Percentiles rank a stretch among this genome's conserved stretches.
These are phyloP conservation scores for Xestia xanthographa DNA, from an alignment of 2,888 invertebrate species.

Conservation along the genomic window DNA sequence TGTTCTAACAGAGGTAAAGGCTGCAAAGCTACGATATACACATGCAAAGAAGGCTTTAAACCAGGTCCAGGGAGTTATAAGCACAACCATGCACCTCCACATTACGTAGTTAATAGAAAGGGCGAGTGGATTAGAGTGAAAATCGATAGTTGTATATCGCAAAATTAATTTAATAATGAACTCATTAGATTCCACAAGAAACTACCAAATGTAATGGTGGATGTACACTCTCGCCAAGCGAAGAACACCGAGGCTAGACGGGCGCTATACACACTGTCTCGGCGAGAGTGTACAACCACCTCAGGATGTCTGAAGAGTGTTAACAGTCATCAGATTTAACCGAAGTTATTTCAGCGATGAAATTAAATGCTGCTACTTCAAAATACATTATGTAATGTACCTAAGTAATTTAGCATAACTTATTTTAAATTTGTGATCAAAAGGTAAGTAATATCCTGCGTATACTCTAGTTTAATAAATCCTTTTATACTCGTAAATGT, in stretches of 20 bases:
- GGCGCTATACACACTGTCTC: neutral
- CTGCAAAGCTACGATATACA: constrained; percentile 53
- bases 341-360: neutral
- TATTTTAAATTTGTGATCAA: neutral
- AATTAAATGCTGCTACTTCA: constrained; percentile 2
- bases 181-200: constrained; percentile 1
- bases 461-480: neutral
- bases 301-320: constrained; percentile 6
- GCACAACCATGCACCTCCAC: constrained; percentile 56
- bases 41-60: neutral
- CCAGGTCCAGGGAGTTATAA: constrained; percentile 27
- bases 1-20: constrained; percentile 57
- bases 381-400: neutral
- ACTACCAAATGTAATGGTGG: neutral
- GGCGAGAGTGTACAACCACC: neutral
- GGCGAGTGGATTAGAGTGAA: constrained; percentile 54
- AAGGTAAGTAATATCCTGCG: neutral
- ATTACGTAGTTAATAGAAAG: constrained; percentile 26
- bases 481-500: neutral
- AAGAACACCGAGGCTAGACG: neutral
- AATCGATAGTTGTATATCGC: neutral
- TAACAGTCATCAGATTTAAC: constrained; percentile 24
- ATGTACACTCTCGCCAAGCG: neutral
- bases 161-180: constrained; percentile 2
- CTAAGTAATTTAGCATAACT: neutral